phyloP scores from a whole-genome alignment of 1,140 invertebrate genomes.

The Papilio glaucus region DNA sequence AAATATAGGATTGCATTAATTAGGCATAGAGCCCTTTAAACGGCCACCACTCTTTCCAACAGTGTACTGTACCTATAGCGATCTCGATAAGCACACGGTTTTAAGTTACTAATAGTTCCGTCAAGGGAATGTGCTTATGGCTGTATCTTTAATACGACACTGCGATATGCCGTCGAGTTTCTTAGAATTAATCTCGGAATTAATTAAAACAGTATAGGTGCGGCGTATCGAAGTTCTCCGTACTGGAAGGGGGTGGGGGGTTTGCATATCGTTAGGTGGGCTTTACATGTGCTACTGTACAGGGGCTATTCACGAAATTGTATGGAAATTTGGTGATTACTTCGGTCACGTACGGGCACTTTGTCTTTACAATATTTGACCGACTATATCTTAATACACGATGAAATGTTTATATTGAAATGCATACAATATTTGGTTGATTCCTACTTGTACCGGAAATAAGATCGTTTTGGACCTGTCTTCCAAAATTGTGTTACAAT shows the following conservation, averaged over 20 bases:
- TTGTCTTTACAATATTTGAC: constrained; percentile 13
- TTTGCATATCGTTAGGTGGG: background rate
- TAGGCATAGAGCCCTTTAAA: background rate
- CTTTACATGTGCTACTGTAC: background rate
- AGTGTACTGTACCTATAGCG: background rate
- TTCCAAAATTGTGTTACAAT: too few relatives aligned
- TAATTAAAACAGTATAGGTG: constrained; percentile 26
- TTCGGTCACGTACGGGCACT: constrained; percentile 12
- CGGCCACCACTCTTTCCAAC: background rate
- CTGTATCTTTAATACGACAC: constrained; percentile 10
- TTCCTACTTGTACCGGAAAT: too few relatives aligned
- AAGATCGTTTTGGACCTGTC: too few relatives aligned
- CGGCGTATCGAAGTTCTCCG: constrained; percentile 6
- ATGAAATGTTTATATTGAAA: too few relatives aligned
- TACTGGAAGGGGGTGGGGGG: background rate
- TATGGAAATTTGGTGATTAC: constrained; percentile 17
- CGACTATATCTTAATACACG: background rate
- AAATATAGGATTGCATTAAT: background rate
- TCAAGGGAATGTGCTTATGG: background rate
- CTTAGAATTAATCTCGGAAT: constrained; percentile 31
- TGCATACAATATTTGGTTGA: too few relatives aligned
- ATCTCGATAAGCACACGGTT: background rate
- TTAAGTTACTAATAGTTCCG: constrained; percentile 9
- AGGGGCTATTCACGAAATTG: constrained; percentile 2
- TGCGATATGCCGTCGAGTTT: constrained; percentile 20